phyloP scores from a whole-genome alignment of 64 coral and sea anemone genomes.

The Orbicella faveolata region DNA sequence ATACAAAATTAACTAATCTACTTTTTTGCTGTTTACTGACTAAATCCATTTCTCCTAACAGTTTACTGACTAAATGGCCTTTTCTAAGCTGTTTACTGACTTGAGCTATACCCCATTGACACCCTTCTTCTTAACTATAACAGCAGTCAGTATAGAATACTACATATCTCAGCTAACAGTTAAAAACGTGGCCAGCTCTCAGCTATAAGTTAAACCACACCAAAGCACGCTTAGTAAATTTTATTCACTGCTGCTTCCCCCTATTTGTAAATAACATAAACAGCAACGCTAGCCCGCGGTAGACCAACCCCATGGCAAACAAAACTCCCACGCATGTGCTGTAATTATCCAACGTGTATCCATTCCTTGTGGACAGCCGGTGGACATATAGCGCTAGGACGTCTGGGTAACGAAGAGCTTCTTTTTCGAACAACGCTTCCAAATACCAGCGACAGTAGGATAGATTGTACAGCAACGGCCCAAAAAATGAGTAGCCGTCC shows the following conservation, averaged over 20 bases:
- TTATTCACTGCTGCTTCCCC: slow-evolving; percentile 55
- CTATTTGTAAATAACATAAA: slow-evolving; percentile 70
- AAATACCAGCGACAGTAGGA: slow-evolving; percentile 51
- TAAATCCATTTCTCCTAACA: no score
- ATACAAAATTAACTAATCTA: no score
- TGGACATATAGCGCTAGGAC: slow-evolving; percentile 19
- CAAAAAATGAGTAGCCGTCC: slow-evolving; percentile 14
- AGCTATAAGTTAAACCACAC: no score
- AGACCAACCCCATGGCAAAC: slow-evolving; percentile 39
- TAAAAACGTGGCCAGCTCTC: no score
- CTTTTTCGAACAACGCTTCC: slow-evolving; percentile 63
- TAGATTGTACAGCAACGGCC: slow-evolving; percentile 42
- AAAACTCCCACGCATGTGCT: slow-evolving; percentile 42
- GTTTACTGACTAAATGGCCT: no score
- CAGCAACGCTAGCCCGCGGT: slow-evolving; percentile 40
- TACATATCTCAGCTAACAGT: no score
- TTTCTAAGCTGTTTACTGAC: no score
- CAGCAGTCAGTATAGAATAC: no score
- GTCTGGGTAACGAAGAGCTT: slow-evolving; percentile 40
- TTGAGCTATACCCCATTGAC: no score
- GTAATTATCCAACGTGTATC: slow-evolving; percentile 52
- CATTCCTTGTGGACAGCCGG: slow-evolving; percentile 17
- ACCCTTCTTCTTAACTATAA: no score
- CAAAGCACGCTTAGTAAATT: neutral
- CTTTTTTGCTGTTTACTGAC: no score